phyloP scores from a whole-genome alignment of 2,797 vertebrate species.

The Sternarchorhynchus goeldii region DNA sequence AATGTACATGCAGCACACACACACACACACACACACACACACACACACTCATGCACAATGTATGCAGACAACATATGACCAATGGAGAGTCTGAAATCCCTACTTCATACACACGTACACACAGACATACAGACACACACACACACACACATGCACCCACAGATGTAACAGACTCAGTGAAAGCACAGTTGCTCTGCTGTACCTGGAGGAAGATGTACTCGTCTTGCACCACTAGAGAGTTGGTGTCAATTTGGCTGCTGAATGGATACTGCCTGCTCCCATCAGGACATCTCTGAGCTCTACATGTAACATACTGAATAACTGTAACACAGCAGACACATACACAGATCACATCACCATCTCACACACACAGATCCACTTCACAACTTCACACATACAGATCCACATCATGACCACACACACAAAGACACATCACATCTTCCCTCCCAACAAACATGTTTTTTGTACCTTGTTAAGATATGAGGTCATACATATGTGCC shows the following conservation, averaged over 20 bases:
- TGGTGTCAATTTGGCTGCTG: conserved; percentile 86
- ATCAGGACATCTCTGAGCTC: conserved; percentile 89
- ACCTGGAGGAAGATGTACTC: conserved; percentile 98
- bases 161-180: too few species aligned
- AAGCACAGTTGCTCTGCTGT: conserved; percentile 45
- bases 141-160: neutral
- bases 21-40: neutral
- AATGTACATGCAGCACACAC: neutral
- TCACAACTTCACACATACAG: conserved; percentile 33
- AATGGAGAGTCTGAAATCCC: too few species aligned
- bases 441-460: neutral
- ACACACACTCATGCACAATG: neutral
- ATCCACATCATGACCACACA: conserved; percentile 21
- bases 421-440: neutral
- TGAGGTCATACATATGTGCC: too few species aligned
- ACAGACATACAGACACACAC: neutral
- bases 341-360: conserved; percentile 35
- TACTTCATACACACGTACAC: neutral
- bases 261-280: conserved; percentile 85
- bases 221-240: conserved; percentile 95
- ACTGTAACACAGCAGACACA: conserved; percentile 70
- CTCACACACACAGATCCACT: conserved; percentile 16
- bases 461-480: too few species aligned
- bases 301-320: conserved; percentile 90
- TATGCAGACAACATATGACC: neutral